These are phyloP conservation scores for Drosophila colorata DNA, from an alignment of 2,888 invertebrate species.

Conservation along the genomic window DNA sequence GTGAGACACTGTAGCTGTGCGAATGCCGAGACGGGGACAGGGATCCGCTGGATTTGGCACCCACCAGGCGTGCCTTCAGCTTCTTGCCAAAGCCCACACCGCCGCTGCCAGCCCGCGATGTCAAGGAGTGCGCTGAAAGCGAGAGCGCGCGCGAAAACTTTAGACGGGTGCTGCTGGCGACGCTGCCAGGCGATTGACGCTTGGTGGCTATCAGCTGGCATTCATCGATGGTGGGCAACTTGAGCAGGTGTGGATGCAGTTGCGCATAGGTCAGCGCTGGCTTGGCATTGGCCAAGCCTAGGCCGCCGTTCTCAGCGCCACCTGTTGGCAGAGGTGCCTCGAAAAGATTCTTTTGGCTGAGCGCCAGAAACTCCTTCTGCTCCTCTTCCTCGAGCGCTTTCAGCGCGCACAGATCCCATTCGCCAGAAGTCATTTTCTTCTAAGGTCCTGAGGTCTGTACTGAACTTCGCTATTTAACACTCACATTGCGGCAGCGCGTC, in stretches of 20 bases:
- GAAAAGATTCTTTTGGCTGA: constrained; percentile 83
- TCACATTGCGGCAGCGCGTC: constrained; percentile 28
- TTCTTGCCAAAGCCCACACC: constrained; percentile 67
- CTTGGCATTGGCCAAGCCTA: constrained; percentile 18
- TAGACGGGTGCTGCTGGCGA: constrained; percentile 59
- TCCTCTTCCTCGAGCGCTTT: constrained; percentile 85
- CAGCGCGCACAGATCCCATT: constrained; percentile 85
- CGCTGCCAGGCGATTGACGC: constrained; percentile 45
- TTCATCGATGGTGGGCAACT: constrained; percentile 84
- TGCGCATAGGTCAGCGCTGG: constrained; percentile 71
- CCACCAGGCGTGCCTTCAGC: constrained; percentile 69
- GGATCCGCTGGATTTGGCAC: constrained; percentile 74
- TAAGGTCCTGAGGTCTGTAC: constrained; percentile 18
- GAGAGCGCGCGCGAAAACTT: constrained; percentile 81
- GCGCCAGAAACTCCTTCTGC: constrained; percentile 83
- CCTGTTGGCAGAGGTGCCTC: constrained; percentile 70
- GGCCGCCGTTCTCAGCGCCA: constrained; percentile 27
- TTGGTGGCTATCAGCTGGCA: constrained; percentile 74
- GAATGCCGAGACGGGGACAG: constrained; percentile 77
- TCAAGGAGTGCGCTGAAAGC: constrained; percentile 81
- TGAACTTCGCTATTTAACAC: constrained; percentile 38
- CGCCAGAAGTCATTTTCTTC: constrained; percentile 83
- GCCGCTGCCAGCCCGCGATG: constrained; percentile 40
- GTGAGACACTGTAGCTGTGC: constrained; percentile 78
- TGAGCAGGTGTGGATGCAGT: constrained; percentile 81